Percentiles rank a stretch among this genome's conserved stretches.
Evolutionary conservation across 2,113 vertebrate species (phyloP).

Genomic region (Ginglymostoma cirratum): DNA sequence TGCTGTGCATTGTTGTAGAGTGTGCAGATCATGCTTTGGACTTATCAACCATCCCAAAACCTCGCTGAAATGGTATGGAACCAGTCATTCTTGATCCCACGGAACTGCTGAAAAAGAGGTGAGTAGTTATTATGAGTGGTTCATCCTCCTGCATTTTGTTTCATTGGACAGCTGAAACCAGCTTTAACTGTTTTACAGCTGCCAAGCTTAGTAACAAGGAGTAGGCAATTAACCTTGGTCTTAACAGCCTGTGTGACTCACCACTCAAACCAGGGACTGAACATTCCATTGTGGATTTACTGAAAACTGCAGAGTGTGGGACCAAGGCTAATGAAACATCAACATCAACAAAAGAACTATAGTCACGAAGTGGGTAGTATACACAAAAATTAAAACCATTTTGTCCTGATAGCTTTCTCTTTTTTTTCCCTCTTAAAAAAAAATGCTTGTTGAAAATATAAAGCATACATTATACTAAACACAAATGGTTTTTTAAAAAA

Average conservation of each 20-base stretch:
- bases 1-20: too few relatives aligned
- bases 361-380: neutral
- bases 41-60: too few relatives aligned
- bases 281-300: neutral
- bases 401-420: neutral
- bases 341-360: neutral
- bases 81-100: too few relatives aligned
- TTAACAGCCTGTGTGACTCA: neutral
- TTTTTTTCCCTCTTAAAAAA: neutral
- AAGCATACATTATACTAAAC: neutral
- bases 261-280: neutral
- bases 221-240: neutral
- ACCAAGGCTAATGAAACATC: neutral
- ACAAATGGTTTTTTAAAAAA: neutral
- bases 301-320: neutral
- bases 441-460: neutral
- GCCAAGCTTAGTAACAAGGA: too few relatives aligned
- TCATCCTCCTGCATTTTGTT: neutral
- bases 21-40: too few relatives aligned
- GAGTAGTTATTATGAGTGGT: neutral
- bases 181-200: too few relatives aligned
- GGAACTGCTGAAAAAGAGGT: neutral
- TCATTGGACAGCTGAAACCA: neutral
- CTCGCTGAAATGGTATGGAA: too few relatives aligned
- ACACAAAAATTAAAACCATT: neutral